Evolutionary conservation across 2,797 vertebrate genomes (phyloP).

Genomic region (Microcaecilia unicolor): DNA sequence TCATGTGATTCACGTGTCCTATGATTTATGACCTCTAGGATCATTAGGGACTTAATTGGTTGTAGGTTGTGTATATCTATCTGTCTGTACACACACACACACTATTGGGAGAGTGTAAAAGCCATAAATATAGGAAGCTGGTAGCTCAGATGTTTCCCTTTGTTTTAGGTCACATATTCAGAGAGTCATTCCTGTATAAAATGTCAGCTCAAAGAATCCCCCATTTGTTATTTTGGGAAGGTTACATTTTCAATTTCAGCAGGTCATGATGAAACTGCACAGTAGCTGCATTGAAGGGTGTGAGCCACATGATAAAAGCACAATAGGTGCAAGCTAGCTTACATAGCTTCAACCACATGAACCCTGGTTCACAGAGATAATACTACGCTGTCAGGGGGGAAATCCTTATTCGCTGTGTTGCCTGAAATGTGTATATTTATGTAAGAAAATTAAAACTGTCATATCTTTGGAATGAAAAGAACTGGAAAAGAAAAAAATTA

Average conservation of each 20-base stretch:
- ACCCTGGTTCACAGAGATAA: background rate
- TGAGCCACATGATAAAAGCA: constrained; percentile 14
- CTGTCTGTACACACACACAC: too few relatives aligned
- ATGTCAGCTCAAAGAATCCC: constrained; percentile 20
- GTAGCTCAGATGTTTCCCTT: constrained; percentile 8
- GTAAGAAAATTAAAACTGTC: background rate
- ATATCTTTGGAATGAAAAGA: constrained; percentile 3
- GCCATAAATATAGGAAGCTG: background rate
- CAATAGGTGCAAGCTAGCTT: constrained; percentile 8
- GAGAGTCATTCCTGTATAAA: constrained; percentile 11
- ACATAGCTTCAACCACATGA: constrained; percentile 3
- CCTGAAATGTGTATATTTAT: constrained; percentile 1
- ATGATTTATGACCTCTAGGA: background rate
- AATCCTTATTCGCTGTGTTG: background rate
- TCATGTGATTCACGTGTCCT: background rate
- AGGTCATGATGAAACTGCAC: constrained; percentile 16
- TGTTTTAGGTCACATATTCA: constrained; percentile 11
- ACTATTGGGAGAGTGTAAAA: background rate
- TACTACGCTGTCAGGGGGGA: background rate
- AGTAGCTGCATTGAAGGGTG: constrained; percentile 4
- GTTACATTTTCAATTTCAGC: constrained; percentile 35
- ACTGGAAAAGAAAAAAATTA: too few relatives aligned
- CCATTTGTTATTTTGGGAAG: constrained; percentile 32
- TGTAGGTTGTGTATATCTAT: too few relatives aligned
- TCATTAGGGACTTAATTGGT: constrained; percentile 11